phyloP scores from a whole-genome alignment of 1,140 invertebrate genomes.

The Eufriesea mexicana region DNA sequence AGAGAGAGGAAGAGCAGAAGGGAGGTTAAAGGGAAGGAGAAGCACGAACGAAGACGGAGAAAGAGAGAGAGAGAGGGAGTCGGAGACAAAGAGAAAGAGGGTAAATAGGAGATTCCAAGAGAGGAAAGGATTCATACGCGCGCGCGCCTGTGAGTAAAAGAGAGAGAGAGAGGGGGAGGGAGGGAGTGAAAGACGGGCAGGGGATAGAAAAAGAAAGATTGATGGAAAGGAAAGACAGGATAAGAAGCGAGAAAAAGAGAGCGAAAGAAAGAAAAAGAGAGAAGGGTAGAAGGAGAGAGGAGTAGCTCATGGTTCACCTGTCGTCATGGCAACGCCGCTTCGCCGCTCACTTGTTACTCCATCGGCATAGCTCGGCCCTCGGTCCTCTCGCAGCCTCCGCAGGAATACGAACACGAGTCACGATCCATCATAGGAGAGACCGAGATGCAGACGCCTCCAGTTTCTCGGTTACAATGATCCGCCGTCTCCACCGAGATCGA shows the following conservation, averaged over 20 bases:
- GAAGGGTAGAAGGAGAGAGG: conserved; percentile 20
- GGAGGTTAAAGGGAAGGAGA: conserved; percentile 18
- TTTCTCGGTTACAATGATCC: conserved; percentile 30
- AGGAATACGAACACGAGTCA: conserved; percentile 68
- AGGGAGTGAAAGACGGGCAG: not conserved
- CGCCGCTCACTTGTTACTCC: conserved; percentile 82
- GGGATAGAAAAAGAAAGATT: not conserved
- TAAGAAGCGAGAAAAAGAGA: conserved; percentile 3
- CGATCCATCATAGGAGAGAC: conserved; percentile 72
- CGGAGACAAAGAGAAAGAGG: conserved; percentile 1
- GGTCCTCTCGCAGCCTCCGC: conserved; percentile 78
- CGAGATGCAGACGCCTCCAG: conserved; percentile 48
- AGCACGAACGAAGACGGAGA: conserved; percentile 17
- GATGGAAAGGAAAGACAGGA: conserved; percentile 19
- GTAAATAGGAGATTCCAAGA: conserved; percentile 27
- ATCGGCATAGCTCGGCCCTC: conserved; percentile 76
- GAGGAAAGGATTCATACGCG: conserved; percentile 28
- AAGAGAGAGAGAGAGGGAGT: not conserved
- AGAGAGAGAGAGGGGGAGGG: conserved; percentile 17
- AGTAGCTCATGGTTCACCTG: conserved; percentile 79
- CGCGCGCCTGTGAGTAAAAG: not conserved
- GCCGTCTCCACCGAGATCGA: not conserved
- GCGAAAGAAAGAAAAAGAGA: conserved; percentile 1
- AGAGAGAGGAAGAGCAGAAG: conserved; percentile 38
- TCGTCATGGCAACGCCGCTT: conserved; percentile 82